These are phyloP conservation scores for Aporophyla lueneburgensis DNA, from an alignment of 2,888 invertebrate genomes.

Conservation along the genomic window DNA sequence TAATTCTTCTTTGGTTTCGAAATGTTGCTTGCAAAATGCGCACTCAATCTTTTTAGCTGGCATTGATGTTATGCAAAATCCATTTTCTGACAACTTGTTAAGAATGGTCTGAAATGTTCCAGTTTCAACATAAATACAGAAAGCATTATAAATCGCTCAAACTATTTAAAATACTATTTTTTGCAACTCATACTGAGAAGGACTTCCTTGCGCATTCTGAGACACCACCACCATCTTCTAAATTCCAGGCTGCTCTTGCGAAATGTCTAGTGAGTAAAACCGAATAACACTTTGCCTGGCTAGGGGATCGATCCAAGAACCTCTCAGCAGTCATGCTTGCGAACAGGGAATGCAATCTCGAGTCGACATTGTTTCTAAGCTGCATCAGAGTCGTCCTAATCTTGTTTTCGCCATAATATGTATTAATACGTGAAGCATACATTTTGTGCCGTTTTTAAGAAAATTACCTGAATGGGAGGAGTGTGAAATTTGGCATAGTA, in stretches of 20 bases:
- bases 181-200: neutral
- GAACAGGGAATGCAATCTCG: neutral
- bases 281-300: too few relatives aligned
- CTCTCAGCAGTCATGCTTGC: neutral
- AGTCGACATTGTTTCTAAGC: neutral
- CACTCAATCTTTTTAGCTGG: slow-evolving; percentile 77
- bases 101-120: slow-evolving; percentile 78
- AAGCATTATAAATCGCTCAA: neutral
- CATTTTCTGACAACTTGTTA: slow-evolving; percentile 83
- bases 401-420: neutral
- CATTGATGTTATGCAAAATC: slow-evolving; percentile 77
- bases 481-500: neutral
- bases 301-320: too few relatives aligned
- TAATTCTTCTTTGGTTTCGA: slow-evolving; percentile 82
- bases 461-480: too few relatives aligned
- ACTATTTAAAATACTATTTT: too few relatives aligned
- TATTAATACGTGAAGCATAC: too few relatives aligned
- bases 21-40: slow-evolving; percentile 79
- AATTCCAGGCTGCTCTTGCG: neutral
- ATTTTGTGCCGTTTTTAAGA: too few relatives aligned
- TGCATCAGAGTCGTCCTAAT: neutral
- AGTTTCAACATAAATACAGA: slow-evolving; percentile 27
- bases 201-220: neutral
- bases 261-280: neutral
- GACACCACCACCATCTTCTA: neutral